A percentile compares a stretch with the other conserved stretches of the same genome.
phyloP scores from a whole-genome alignment of 2,113 vertebrate species.

The Cacatua alba region DNA sequence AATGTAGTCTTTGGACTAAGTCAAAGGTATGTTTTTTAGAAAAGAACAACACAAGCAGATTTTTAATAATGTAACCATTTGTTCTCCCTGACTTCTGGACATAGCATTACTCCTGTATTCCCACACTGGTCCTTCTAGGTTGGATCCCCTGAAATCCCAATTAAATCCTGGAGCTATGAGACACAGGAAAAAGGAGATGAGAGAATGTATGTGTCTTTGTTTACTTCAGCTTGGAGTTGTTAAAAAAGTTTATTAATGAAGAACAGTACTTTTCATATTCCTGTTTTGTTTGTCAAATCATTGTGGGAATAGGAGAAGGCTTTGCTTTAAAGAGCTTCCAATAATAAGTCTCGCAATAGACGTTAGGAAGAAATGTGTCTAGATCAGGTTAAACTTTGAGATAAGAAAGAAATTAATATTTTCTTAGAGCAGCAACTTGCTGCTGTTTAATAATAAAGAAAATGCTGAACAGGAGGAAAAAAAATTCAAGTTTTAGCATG shows the following conservation, averaged over 20 bases:
- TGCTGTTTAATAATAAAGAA: background rate
- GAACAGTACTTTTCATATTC: background rate
- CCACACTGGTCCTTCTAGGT: background rate
- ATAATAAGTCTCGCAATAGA: background rate
- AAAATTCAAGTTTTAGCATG: background rate
- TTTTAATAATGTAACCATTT: background rate
- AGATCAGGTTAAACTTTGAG: background rate
- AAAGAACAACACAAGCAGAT: background rate
- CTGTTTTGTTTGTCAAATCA: background rate
- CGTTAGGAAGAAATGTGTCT: background rate
- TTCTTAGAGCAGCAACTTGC: background rate
- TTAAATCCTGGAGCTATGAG: background rate
- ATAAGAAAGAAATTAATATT: background rate
- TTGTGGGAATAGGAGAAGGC: background rate
- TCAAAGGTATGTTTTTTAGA: background rate
- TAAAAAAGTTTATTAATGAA: background rate
- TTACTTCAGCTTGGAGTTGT: background rate
- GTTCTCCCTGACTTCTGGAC: background rate
- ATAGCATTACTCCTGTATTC: background rate
- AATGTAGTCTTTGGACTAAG: background rate
- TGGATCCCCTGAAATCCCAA: background rate
- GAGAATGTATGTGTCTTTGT: background rate
- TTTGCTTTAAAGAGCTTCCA: background rate
- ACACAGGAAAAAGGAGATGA: background rate
- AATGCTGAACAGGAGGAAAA: background rate